A percentile compares a stretch with the other conserved stretches of the same genome.
phyloP scores from a whole-genome alignment of 2,113 vertebrate genomes.

The Trichomycterus rosablanca region DNA sequence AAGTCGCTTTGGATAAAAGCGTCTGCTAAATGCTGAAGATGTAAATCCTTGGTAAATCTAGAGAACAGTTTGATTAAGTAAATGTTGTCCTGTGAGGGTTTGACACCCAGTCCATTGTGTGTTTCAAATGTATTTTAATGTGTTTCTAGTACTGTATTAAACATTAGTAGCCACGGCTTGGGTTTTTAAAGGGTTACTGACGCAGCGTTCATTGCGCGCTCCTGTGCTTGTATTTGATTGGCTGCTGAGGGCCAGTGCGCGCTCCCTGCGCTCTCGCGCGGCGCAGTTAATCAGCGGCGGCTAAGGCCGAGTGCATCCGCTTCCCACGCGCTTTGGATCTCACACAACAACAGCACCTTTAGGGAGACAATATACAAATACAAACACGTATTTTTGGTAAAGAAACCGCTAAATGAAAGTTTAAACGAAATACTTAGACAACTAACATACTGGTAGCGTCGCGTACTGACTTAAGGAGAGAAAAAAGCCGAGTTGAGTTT shows the following conservation, averaged over 20 bases:
- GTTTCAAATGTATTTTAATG: no score
- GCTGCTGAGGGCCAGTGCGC: conserved; percentile 45
- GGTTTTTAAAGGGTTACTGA: conserved; percentile 52
- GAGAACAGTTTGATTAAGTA: no score
- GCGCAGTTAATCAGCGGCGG: conserved; percentile 54
- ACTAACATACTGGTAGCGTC: conserved; percentile 13
- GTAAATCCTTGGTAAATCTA: no score
- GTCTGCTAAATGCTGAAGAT: no score
- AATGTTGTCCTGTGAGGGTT: no score
- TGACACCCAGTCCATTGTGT: no score
- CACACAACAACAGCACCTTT: conserved; percentile 24
- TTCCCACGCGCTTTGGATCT: conserved; percentile 51
- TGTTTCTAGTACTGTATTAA: no score
- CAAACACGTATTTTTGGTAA: no score
- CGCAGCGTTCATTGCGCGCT: conserved; percentile 47
- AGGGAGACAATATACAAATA: conserved; percentile 42
- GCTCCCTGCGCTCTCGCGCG: conserved; percentile 43
- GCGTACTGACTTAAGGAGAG: conserved; percentile 5
- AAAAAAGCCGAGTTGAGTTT: conserved; percentile 13
- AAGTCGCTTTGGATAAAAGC: no score
- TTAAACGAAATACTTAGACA: no score
- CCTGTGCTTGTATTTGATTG: conserved; percentile 49
- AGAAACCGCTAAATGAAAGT: no score
- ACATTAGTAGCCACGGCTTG: neutral
- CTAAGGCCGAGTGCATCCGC: conserved; percentile 47